Evolutionary conservation across 2,113 vertebrate genomes (phyloP), one percentile per base, ranked within the genome.

Genomic region (Pseudolaguvia tuberculata): DNA sequence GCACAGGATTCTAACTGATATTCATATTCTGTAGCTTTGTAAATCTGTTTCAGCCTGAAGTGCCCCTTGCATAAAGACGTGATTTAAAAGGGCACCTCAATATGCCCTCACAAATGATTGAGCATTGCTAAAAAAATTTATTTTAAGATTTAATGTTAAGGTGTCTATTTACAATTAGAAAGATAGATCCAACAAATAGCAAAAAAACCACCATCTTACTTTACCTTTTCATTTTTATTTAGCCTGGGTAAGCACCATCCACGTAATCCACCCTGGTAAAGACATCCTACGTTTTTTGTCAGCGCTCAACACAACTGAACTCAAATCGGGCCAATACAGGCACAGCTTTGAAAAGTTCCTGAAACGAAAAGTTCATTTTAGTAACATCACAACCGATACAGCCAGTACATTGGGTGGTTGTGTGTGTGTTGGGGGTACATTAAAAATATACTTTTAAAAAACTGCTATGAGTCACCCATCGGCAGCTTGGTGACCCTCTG

Each of bases 141-240:
- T 29, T 7, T 21, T 2, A 13, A 12, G 18, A 2, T 31, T 17
- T 12, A 10, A n/a, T n/a, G 12, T 12, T 17, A 7, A 48, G 14
- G 62, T 47, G 14, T 65, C 3, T 17, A 8, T n/a, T 18, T 1
- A 48, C 62, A 15, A 23, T 65, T 65, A 0, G 21, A 2, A 6
- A 9, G 21, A 21, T 6, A 35, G 31, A 3, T 3, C 3, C 31
- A 35, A 3, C 6, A 35, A 20, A 62, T 18, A 58, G 4, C 66
- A 17, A 25, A 67, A 14, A 1, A n/a, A 25, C 52, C 29, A 45
- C 35, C 68, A 42, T 67, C 50, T 39, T 56, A 57, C 53, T 15
- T 2, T 77, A 85, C 83, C 83, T 82, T 80, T 79, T 85, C 83
- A 85, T 85, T 65, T 83, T 85, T 66, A 83, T 78, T 78, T 77